Conservation (phyloP, 2,888 invertebrate genomes). For the Uropetala carovei region DNA sequence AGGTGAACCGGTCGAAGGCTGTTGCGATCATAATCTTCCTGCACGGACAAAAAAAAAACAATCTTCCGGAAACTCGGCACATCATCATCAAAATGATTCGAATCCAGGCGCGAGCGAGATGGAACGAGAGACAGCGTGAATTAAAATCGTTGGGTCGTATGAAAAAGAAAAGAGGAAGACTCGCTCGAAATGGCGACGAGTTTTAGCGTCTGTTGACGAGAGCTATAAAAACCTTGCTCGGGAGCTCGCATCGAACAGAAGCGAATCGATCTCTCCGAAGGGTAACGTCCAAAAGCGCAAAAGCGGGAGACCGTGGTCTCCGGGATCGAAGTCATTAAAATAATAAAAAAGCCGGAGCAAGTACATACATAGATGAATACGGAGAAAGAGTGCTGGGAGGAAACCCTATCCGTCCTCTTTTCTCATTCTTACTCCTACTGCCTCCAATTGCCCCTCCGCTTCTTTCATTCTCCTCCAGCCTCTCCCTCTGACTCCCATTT, state of each 20-base stretch:
- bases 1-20: background rate
- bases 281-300: background rate
- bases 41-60: background rate
- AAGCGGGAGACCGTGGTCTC: background rate
- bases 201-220: too few relatives aligned
- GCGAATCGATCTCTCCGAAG: background rate
- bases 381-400: too few relatives aligned
- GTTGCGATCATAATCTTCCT: background rate
- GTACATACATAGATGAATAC: background rate
- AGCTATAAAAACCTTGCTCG: too few relatives aligned
- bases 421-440: too few relatives aligned
- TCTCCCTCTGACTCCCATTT: too few relatives aligned
- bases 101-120: background rate
- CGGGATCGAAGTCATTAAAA: background rate
- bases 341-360: background rate
- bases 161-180: too few relatives aligned
- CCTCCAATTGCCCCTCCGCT: too few relatives aligned
- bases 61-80: background rate
- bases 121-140: background rate
- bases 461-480: too few relatives aligned
- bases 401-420: too few relatives aligned
- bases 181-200: too few relatives aligned
- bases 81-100: background rate
- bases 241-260: too few relatives aligned
- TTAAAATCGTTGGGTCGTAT: too few relatives aligned